Percentiles rank a stretch among this genome's conserved stretches.
These are phyloP conservation scores for Ceriagrion tenellum DNA, from an alignment of 2,888 invertebrate species.

Conservation along the genomic window DNA sequence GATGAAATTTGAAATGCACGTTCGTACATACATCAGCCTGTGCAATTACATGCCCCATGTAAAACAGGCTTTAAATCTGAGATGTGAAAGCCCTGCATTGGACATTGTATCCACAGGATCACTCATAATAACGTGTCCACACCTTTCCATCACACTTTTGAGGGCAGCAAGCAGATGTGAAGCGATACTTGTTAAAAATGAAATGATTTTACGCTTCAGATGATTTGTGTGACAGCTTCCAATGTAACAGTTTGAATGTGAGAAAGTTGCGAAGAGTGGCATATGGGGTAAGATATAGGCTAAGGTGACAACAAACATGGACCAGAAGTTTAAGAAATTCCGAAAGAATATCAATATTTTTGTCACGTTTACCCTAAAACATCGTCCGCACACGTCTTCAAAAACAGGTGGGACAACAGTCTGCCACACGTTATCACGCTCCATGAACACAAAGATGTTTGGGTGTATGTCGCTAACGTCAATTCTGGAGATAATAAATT, in stretches of 20 bases:
- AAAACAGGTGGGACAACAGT: neutral
- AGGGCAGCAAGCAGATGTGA: neutral
- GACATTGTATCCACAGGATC: neutral
- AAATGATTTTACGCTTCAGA: neutral
- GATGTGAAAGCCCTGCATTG: neutral
- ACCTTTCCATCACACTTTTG: neutral
- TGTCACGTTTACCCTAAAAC: neutral
- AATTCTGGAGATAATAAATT: neutral
- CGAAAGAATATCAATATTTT: neutral
- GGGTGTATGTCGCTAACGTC: neutral
- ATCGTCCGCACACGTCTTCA: neutral
- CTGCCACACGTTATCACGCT: neutral
- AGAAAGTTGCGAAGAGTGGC: neutral
- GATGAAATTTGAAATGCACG: no score
- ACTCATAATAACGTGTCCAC: neutral
- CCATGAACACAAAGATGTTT: neutral
- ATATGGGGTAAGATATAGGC: neutral
- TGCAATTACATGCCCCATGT: no score
- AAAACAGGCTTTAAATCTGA: no score
- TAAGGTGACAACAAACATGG: neutral
- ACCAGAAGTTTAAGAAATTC: neutral
- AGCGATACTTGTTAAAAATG: neutral
- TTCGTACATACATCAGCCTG: no score
- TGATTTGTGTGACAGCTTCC: neutral
- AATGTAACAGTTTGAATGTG: neutral